These are phyloP conservation scores for Lasioglossum albipes DNA, from an alignment of 1,140 invertebrate genomes.

Conservation along the genomic window DNA sequence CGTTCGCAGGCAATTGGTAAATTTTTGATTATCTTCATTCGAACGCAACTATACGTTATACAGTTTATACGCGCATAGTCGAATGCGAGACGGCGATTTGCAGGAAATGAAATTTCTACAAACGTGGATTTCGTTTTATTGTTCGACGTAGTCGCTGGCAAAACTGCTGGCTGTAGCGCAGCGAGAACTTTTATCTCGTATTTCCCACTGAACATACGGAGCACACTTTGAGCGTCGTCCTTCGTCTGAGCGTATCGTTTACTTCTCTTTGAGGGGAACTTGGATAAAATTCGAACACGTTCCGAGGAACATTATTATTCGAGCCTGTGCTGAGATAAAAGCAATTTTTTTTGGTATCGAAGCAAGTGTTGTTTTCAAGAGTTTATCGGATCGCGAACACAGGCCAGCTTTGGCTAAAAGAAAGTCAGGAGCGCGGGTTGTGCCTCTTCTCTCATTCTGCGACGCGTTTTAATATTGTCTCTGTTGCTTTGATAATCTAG, in stretches of 20 bases:
- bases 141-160: too few species aligned
- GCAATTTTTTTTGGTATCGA: neutral
- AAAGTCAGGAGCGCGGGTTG: neutral
- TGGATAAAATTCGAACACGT: neutral
- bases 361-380: neutral
- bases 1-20: too few species aligned
- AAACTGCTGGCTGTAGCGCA: neutral
- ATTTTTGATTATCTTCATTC: too few species aligned
- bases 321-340: neutral
- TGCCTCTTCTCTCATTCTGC: neutral
- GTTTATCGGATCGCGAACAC: neutral
- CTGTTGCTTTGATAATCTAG: neutral
- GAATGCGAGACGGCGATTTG: too few species aligned
- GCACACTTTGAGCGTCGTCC: neutral
- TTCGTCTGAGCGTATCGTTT: neutral
- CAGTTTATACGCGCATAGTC: too few species aligned
- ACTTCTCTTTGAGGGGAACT: neutral
- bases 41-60: too few species aligned
- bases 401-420: neutral
- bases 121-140: neutral
- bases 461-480: neutral
- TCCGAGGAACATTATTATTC: neutral
- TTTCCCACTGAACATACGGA: neutral
- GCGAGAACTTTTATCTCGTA: slow-evolving; percentile 25
- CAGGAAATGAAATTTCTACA: too few species aligned